Evolutionary conservation across 1,140 invertebrate species (phyloP).

Genomic region (Sitobion miscanthi): DNA sequence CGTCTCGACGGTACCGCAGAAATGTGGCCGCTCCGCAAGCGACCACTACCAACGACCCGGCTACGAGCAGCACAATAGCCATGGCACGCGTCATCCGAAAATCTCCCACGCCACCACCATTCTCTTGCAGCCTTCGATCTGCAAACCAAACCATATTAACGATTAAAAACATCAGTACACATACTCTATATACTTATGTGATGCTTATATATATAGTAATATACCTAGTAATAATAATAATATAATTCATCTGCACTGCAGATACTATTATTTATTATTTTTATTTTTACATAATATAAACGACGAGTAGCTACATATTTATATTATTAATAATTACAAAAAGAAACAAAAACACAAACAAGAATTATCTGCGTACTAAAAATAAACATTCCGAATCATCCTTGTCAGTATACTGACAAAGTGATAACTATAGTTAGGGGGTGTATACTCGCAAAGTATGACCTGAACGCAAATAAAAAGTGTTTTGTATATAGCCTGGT

Average conservation of each 20-base stretch:
- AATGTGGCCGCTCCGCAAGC: constrained; percentile 73
- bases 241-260: neutral
- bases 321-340: neutral
- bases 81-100: constrained; percentile 65
- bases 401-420: neutral
- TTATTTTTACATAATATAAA: neutral
- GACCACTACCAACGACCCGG: constrained; percentile 72
- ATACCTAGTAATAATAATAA: neutral
- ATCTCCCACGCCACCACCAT: neutral
- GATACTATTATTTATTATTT: neutral
- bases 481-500: neutral
- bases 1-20: constrained; percentile 67
- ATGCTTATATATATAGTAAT: neutral
- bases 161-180: neutral
- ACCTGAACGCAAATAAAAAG: neutral
- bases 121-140: neutral
- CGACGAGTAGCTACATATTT: neutral
- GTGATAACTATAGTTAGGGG: no score
- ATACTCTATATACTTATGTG: neutral
- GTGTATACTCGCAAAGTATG: neutral
- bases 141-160: neutral
- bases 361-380: neutral
- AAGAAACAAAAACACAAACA: neutral
- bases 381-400: neutral
- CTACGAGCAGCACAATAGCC: constrained; percentile 73